phyloP scores from a whole-genome alignment of 1,140 invertebrate species.

The Anagrus nilaparvatae region DNA sequence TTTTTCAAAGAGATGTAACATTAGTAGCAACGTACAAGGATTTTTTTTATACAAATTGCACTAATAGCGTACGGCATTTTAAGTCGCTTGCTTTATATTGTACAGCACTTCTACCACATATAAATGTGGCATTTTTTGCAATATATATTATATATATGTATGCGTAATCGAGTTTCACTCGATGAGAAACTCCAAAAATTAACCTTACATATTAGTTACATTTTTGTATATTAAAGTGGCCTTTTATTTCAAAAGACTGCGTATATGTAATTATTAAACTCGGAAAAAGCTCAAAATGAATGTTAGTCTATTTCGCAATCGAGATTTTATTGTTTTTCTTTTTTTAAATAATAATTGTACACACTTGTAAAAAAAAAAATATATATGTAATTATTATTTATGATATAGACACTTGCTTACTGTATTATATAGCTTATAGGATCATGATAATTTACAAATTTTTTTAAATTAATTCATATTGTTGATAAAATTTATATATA shows the following conservation, averaged over 20 bases:
- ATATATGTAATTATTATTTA: too few relatives aligned
- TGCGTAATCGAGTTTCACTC: conserved; percentile 8
- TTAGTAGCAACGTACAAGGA: not conserved
- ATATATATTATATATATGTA: too few relatives aligned
- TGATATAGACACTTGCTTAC: conserved; percentile 37
- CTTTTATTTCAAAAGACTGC: too few relatives aligned
- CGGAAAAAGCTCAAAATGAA: not conserved
- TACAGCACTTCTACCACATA: too few relatives aligned
- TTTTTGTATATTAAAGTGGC: too few relatives aligned
- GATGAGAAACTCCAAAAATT: conserved; percentile 9
- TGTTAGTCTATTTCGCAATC: not conserved
- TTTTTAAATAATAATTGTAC: not conserved
- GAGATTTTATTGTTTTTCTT: conserved; percentile 15
- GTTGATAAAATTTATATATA: too few relatives aligned
- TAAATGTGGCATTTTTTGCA: too few relatives aligned
- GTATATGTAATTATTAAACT: not conserved
- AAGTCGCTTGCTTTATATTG: conserved; percentile 6
- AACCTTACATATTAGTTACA: too few relatives aligned
- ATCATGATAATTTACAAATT: too few relatives aligned
- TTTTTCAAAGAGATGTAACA: too few relatives aligned
- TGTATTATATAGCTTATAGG: conserved; percentile 38
- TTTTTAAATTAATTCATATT: too few relatives aligned
- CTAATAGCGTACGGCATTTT: not conserved
- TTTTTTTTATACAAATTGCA: not conserved
- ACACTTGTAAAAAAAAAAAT: not conserved